Conservation (phyloP, 2,888 invertebrate genomes). For the Ctenicera cuprea region DNA sequence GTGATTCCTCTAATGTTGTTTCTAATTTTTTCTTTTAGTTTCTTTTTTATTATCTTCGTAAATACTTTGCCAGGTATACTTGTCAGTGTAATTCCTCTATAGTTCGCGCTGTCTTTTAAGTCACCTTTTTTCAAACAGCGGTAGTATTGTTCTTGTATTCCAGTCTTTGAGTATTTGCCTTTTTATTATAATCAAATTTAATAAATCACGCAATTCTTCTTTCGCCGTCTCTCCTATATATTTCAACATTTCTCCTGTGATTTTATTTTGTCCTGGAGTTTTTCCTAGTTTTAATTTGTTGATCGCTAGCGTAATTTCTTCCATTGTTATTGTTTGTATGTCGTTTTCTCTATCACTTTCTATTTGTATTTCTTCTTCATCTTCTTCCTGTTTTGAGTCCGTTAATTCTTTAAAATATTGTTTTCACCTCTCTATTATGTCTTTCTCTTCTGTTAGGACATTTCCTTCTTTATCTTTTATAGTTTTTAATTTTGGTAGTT, state of each 20-base stretch:
- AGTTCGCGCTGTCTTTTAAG: slow-evolving; percentile 22
- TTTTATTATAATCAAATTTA: slow-evolving; percentile 9
- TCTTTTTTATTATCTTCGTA: slow-evolving; percentile 32
- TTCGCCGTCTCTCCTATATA: slow-evolving; percentile 17
- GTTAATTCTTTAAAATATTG: slow-evolving; percentile 32
- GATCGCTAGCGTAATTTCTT: slow-evolving; percentile 30
- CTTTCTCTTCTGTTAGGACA: slow-evolving; percentile 14
- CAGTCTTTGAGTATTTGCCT: slow-evolving; percentile 7
- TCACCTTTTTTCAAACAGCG: slow-evolving; percentile 26
- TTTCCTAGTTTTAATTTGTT: slow-evolving; percentile 35
- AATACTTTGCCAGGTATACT: slow-evolving; percentile 36
- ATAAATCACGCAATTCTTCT: slow-evolving; percentile 7
- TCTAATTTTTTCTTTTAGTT: slow-evolving; percentile 20
- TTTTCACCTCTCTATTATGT: slow-evolving; percentile 25
- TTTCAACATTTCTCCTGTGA: slow-evolving; percentile 26
- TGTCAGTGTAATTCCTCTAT: slow-evolving; percentile 29
- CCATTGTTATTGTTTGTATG: slow-evolving; percentile 26
- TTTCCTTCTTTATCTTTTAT: slow-evolving; percentile 31
- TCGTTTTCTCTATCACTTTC: background rate
- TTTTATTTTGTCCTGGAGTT: slow-evolving; percentile 27
- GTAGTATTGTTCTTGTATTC: slow-evolving; percentile 19
- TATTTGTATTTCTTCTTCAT: slow-evolving; percentile 21
- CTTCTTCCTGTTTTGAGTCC: slow-evolving; percentile 18
- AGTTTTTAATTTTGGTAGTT: slow-evolving; percentile 30
- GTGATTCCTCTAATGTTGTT: slow-evolving; percentile 18